Evolutionary conservation across 1,140 invertebrate genomes (phyloP).

Genomic region (Phocides pigmalion): DNA sequence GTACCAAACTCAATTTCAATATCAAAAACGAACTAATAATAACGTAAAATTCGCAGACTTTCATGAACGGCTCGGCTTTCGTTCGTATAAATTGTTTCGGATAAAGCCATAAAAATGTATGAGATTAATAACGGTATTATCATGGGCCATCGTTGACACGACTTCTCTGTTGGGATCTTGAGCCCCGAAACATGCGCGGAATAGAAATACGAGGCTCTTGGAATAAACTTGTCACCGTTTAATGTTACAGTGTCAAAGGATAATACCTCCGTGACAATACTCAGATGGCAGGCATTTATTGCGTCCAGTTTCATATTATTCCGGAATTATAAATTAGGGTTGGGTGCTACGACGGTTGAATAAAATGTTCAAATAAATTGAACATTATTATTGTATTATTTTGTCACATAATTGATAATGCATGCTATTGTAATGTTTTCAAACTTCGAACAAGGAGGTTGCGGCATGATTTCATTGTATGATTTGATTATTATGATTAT

Average conservation of each 20-base stretch:
- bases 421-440: no score
- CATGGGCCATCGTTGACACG: slow-evolving; percentile 50
- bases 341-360: background rate
- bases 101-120: slow-evolving; percentile 72
- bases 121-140: slow-evolving; percentile 67
- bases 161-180: slow-evolving; percentile 17
- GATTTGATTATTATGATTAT: no score
- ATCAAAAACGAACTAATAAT: slow-evolving; percentile 1
- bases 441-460: no score
- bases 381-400: no score
- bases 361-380: no score
- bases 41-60: background rate
- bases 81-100: slow-evolving; percentile 60
- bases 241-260: slow-evolving; percentile 21
- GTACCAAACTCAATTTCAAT: slow-evolving; percentile 7
- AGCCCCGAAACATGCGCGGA: slow-evolving; percentile 48
- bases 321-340: background rate
- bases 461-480: no score
- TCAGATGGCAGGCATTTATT: slow-evolving; percentile 12
- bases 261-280: slow-evolving; percentile 21
- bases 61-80: background rate
- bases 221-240: slow-evolving; percentile 42
- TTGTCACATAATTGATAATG: no score
- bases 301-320: slow-evolving; percentile 2
- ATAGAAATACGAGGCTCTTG: slow-evolving; percentile 53